These are phyloP conservation scores for Lepus timidus DNA, from an alignment of 2,113 vertebrate genomes.

Conservation along the genomic window DNA sequence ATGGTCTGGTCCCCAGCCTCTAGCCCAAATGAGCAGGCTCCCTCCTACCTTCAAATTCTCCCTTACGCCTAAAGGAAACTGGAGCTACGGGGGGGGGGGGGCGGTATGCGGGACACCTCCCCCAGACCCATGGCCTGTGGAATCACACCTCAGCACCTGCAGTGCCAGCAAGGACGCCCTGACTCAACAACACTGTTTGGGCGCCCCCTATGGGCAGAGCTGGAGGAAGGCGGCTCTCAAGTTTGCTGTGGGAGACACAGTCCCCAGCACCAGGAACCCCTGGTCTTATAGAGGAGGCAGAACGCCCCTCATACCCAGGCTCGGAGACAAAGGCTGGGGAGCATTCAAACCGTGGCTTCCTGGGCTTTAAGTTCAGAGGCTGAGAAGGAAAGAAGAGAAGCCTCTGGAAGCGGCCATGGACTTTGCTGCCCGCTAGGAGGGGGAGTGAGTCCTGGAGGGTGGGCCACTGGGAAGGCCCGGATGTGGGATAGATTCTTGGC, in stretches of 20 bases:
- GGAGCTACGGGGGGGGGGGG: neutral
- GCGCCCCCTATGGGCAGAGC: slow-evolving; percentile 79
- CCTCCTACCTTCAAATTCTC: neutral
- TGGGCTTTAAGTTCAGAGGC: neutral
- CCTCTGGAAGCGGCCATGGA: neutral
- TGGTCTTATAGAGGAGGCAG: neutral
- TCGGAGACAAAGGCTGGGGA: neutral
- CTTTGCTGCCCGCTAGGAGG: neutral
- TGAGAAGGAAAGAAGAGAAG: neutral
- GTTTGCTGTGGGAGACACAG: accelerated
- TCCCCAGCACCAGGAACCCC: neutral
- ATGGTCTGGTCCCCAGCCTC: neutral
- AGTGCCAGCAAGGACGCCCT: accelerated
- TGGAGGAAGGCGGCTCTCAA: accelerated
- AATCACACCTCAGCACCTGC: accelerated
- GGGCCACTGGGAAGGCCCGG: neutral
- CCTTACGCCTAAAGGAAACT: neutral
- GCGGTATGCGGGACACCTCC: neutral
- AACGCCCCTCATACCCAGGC: neutral
- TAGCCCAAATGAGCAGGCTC: neutral
- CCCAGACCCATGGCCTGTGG: neutral
- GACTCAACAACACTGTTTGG: slow-evolving; percentile 61
- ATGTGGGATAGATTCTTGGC: neutral
- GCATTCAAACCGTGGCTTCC: neutral
- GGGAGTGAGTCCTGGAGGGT: neutral